Evolutionary conservation across 2,113 vertebrate genomes (phyloP).

Genomic region (Zapus hudsonius): DNA sequence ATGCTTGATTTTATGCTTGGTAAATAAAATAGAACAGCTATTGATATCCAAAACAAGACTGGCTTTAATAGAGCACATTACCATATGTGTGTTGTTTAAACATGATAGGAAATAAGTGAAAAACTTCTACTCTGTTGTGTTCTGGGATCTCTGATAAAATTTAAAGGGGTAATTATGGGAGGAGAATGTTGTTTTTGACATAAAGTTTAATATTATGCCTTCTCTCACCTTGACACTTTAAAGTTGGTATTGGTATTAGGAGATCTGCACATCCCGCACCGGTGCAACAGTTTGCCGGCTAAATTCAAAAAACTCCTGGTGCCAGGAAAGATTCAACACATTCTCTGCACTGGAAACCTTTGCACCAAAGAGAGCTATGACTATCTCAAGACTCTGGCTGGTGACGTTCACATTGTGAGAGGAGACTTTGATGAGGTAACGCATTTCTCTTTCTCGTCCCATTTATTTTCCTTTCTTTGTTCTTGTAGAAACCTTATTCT

Average conservation of each 20-base stretch:
- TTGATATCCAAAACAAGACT: slow-evolving; percentile 37
- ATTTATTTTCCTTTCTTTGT: neutral
- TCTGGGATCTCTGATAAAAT: slow-evolving; percentile 34
- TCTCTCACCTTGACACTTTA: slow-evolving; percentile 45
- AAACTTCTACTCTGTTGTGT: slow-evolving; percentile 31
- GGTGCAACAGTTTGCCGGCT: slow-evolving; percentile 98
- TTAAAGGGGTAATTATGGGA: slow-evolving; percentile 12
- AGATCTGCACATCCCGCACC: slow-evolving; percentile 98
- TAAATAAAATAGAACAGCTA: slow-evolving; percentile 30
- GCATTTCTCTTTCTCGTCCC: slow-evolving; percentile 16
- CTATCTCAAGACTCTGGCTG: slow-evolving; percentile 99
- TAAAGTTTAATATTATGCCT: slow-evolving; percentile 55
- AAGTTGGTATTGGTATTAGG: slow-evolving; percentile 99
- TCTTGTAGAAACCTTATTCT: neutral
- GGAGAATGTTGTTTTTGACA: slow-evolving; percentile 1
- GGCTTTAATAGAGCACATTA: slow-evolving; percentile 25
- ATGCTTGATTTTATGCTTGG: slow-evolving; percentile 58
- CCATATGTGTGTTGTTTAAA: neutral
- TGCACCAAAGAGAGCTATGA: slow-evolving; percentile 99
- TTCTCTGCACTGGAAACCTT: slow-evolving; percentile 98
- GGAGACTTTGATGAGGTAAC: slow-evolving; percentile 98
- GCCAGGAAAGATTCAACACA: slow-evolving; percentile 99
- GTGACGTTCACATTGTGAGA: slow-evolving; percentile 98
- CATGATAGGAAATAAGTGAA: neutral
- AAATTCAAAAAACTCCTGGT: slow-evolving; percentile 99